Percentiles rank a stretch among this genome's conserved stretches.
These are phyloP conservation scores for Caradrina kadenii DNA, from an alignment of 2,888 invertebrate genomes.

Conservation along the genomic window DNA sequence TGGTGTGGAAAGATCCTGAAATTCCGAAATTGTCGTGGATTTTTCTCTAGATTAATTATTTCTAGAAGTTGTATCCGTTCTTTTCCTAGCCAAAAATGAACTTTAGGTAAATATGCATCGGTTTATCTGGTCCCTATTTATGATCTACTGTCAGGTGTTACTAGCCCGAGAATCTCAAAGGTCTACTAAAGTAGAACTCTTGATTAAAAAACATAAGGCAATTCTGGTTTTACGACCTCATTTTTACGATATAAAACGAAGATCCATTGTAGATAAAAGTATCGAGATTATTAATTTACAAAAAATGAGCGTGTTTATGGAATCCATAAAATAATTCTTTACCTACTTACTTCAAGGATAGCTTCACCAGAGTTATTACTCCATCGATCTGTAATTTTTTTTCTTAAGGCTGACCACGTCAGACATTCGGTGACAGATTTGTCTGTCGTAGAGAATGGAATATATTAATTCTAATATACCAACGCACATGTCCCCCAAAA, in stretches of 20 bases:
- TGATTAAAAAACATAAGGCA: conserved; percentile 20
- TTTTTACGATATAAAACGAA: conserved; percentile 21
- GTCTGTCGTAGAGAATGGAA: no score
- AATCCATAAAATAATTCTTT: conserved; percentile 10
- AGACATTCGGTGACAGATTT: no score
- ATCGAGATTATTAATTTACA: conserved; percentile 41
- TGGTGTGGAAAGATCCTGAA: no score
- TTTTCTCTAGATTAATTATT: no score
- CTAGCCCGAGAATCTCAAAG: background rate
- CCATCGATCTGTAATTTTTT: background rate
- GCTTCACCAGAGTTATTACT: background rate
- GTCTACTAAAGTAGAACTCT: background rate
- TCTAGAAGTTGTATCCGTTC: no score
- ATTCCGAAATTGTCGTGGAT: no score
- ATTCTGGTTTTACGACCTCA: conserved; percentile 33
- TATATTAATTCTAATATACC: no score
- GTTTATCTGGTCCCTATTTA: background rate
- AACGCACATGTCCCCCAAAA: no score
- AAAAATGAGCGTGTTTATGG: conserved; percentile 19
- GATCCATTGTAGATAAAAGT: conserved; percentile 48
- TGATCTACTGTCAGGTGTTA: background rate
- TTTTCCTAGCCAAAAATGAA: no score
- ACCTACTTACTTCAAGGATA: conserved; percentile 19
- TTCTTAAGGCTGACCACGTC: background rate
- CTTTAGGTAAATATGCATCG: no score